Conservation (phyloP, 1,140 invertebrate species). For the Cotesia chilonis region DNA sequence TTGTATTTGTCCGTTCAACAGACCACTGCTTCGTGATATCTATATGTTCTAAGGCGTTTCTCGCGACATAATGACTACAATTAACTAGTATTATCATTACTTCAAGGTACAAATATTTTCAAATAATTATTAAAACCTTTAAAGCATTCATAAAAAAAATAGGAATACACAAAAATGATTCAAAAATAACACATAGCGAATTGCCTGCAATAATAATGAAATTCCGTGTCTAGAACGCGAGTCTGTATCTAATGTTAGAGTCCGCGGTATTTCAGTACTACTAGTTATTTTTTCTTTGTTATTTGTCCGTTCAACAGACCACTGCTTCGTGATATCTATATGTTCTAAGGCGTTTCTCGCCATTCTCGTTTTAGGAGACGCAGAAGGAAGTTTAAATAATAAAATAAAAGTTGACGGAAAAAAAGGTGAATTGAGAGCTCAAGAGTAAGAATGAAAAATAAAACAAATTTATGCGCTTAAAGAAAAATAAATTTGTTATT, state of each 20-base stretch:
- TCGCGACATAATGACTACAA: background rate
- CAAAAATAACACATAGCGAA: background rate
- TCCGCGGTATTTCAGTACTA: conserved; percentile 25
- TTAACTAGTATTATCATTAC: too few relatives aligned
- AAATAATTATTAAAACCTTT: too few relatives aligned
- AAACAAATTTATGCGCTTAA: conserved; percentile 8
- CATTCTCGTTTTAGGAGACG: conserved; percentile 24
- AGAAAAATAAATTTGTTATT: conserved; percentile 9
- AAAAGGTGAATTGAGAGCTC: background rate
- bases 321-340: background rate
- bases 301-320: conserved; percentile 14
- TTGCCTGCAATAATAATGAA: conserved; percentile 7
- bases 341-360: conserved; percentile 1
- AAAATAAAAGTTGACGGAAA: conserved; percentile 8
- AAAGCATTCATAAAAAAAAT: background rate
- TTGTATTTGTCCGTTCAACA: conserved; percentile 20
- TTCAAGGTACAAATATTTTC: too few relatives aligned
- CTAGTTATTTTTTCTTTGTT: conserved; percentile 24
- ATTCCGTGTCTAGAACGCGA: background rate
- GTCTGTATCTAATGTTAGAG: conserved; percentile 29
- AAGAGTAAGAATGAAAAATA: background rate
- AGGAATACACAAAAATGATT: background rate
- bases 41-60: background rate
- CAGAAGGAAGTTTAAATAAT: background rate
- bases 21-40: conserved; percentile 1